Percentiles rank a stretch among this genome's conserved stretches.
phyloP scores from a whole-genome alignment of 2,113 vertebrate genomes.

The Myiopsitta monachus region DNA sequence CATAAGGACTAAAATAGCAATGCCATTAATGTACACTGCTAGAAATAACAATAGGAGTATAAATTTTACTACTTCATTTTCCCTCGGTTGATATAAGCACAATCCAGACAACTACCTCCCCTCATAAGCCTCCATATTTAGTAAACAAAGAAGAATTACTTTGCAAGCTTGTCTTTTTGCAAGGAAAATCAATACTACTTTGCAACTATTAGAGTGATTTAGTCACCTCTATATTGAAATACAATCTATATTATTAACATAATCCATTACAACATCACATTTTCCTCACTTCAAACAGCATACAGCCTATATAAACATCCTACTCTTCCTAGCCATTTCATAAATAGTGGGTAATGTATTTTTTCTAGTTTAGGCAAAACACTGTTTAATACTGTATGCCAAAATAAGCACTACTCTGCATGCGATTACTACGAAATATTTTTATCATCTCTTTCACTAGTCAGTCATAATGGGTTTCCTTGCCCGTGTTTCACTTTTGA shows the following conservation, averaged over 20 bases:
- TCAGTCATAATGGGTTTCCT: neutral
- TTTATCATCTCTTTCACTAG: neutral
- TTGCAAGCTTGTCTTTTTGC: neutral
- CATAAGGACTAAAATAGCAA: neutral
- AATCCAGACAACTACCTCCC: neutral
- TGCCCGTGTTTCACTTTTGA: neutral
- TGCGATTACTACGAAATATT: neutral
- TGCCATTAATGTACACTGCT: rapidly evolving
- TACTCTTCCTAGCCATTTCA: neutral
- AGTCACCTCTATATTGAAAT: neutral
- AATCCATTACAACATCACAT: neutral
- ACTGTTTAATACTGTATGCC: neutral
- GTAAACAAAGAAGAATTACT: neutral
- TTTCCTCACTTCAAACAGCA: neutral
- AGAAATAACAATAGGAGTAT: neutral
- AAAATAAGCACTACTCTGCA: neutral
- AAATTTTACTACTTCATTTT: neutral
- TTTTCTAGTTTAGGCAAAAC: neutral
- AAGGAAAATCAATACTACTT: neutral
- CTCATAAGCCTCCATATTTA: neutral
- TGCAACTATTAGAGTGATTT: neutral
- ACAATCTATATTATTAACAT: neutral
- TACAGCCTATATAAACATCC: neutral
- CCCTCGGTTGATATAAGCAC: neutral
- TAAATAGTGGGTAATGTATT: neutral